Evolutionary conservation across 2,797 vertebrate species (phyloP).

Genomic region (Danionella dracula): DNA sequence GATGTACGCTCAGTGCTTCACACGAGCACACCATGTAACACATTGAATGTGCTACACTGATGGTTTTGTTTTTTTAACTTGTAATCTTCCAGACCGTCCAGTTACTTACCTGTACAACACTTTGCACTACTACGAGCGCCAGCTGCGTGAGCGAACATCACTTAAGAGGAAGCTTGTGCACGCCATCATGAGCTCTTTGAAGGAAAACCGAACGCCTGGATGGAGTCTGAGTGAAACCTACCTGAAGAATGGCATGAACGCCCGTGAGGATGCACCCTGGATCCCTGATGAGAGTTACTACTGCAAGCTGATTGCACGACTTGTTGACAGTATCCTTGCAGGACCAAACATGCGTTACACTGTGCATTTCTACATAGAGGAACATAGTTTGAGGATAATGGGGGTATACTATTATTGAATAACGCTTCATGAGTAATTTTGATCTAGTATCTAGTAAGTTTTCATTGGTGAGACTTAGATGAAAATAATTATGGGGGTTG

Average conservation of each 20-base stretch:
- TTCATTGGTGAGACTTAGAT: no score
- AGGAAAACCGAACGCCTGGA: conserved; percentile 91
- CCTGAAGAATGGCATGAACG: conserved; percentile 90
- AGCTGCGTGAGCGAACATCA: conserved; percentile 86
- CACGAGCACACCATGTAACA: no score
- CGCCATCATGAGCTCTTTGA: conserved; percentile 94
- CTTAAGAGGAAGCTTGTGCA: conserved; percentile 97
- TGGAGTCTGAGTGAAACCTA: conserved; percentile 98
- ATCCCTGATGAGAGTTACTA: conserved; percentile 96
- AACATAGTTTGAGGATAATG: no score
- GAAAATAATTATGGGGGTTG: no score
- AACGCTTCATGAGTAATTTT: no score
- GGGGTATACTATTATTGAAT: no score
- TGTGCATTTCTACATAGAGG: no score
- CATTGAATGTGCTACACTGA: no score
- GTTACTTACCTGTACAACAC: conserved; percentile 99
- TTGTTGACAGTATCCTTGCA: conserved; percentile 99
- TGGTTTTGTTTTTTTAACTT: no score
- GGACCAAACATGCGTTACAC: no score
- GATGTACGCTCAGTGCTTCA: no score
- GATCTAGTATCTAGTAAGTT: no score
- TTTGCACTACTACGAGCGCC: conserved; percentile 94
- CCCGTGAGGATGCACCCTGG: conserved; percentile 91
- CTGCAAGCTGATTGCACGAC: conserved; percentile 93
- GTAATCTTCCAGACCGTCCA: conserved; percentile 87